Conservation (phyloP, 2,888 invertebrate genomes). For the Lasioglossum pauxillum region DNA sequence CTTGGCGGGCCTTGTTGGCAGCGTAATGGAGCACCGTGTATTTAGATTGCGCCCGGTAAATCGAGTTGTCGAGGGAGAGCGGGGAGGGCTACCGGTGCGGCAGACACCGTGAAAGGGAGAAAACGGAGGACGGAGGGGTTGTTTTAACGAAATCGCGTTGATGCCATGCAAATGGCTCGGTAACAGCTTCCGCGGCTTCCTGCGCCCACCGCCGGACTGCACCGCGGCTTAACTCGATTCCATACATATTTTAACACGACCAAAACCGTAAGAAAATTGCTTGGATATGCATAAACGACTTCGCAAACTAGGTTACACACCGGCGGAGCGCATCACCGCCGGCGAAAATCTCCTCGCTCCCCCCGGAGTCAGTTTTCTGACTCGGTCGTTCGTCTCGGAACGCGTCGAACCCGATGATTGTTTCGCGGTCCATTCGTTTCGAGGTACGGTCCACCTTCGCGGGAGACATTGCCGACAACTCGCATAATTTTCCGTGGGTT, state of each 20-base stretch:
- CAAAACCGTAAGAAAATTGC: slow-evolving; percentile 84
- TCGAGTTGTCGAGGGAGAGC: slow-evolving; percentile 62
- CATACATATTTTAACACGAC: slow-evolving; percentile 84
- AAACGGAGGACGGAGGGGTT: slow-evolving; percentile 64
- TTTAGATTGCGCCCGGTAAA: slow-evolving; percentile 72
- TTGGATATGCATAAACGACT: slow-evolving; percentile 83
- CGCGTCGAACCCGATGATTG: slow-evolving; percentile 7
- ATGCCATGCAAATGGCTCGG: slow-evolving; percentile 83
- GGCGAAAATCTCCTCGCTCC: slow-evolving; percentile 20
- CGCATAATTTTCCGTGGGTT: slow-evolving; percentile 26
- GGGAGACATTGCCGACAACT: slow-evolving; percentile 17
- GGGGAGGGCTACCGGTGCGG: slow-evolving; percentile 8
- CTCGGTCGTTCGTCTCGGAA: background rate
- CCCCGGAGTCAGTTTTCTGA: slow-evolving; percentile 23
- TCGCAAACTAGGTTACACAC: slow-evolving; percentile 78
- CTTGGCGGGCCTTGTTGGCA: slow-evolving; percentile 14
- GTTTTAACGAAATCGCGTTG: slow-evolving; percentile 81
- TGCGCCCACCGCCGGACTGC: slow-evolving; percentile 67
- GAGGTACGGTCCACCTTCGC: background rate
- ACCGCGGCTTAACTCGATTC: slow-evolving; percentile 83
- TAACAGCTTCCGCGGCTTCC: slow-evolving; percentile 83
- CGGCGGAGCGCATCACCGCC: slow-evolving; percentile 17
- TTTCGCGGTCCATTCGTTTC: slow-evolving; percentile 1
- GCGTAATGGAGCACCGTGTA: slow-evolving; percentile 68
- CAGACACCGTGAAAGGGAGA: slow-evolving; percentile 57